Conservation (phyloP, 2,797 vertebrate species). For the Pseudochirops corinnae region DNA sequence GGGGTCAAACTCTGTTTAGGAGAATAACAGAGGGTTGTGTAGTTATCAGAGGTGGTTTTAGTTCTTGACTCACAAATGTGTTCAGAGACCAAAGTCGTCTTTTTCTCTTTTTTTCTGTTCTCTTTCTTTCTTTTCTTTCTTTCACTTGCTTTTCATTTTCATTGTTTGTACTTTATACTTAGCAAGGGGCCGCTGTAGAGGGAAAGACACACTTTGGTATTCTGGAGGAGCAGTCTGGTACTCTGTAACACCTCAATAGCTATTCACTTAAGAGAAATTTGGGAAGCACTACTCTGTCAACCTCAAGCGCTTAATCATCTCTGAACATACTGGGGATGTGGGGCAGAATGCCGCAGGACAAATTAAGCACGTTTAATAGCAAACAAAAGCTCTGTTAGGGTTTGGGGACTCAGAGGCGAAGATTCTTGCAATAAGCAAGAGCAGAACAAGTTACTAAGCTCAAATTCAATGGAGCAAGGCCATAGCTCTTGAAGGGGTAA, state of each 20-base stretch:
- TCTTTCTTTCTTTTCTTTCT: background rate
- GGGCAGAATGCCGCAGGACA: background rate
- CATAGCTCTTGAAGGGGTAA: slow-evolving; percentile 29
- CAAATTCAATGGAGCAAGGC: slow-evolving; percentile 36
- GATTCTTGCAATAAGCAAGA: slow-evolving; percentile 7
- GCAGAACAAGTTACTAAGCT: background rate
- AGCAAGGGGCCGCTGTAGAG: slow-evolving; percentile 76
- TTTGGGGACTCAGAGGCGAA: rapidly evolving
- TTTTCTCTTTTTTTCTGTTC: slow-evolving; percentile 85
- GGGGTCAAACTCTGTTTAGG: slow-evolving; percentile 88
- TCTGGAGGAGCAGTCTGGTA: slow-evolving; percentile 46
- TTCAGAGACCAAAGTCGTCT: slow-evolving; percentile 88
- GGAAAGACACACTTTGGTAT: slow-evolving; percentile 67
- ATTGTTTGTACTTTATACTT: slow-evolving; percentile 86
- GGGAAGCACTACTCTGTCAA: slow-evolving; percentile 52
- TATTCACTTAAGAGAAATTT: slow-evolving; percentile 66
- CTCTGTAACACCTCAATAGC: slow-evolving; percentile 65
- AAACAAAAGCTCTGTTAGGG: background rate
- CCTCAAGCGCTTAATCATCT: slow-evolving; percentile 4
- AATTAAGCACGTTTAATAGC: background rate
- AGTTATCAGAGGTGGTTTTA: slow-evolving; percentile 88
- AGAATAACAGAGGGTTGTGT: slow-evolving; percentile 82
- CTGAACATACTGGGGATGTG: rapidly evolving
- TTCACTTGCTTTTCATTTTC: slow-evolving; percentile 75
- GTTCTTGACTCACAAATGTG: slow-evolving; percentile 88